phyloP scores from a whole-genome alignment of 2,797 vertebrate genomes.

The Rhinophrynus dorsalis region DNA sequence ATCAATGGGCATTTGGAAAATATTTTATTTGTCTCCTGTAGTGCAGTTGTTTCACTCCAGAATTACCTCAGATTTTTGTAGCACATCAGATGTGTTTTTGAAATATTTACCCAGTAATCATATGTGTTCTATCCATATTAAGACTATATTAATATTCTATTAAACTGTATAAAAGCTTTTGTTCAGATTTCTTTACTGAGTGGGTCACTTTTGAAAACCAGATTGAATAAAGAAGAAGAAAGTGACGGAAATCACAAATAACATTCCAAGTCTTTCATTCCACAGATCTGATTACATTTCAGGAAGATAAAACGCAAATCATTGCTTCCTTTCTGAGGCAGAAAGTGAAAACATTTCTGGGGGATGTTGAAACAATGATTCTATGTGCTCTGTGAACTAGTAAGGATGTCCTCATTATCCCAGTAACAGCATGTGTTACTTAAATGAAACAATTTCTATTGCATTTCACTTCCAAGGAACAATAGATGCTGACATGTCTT shows the following conservation, averaged over 20 bases:
- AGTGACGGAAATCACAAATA: background rate
- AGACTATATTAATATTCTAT: background rate
- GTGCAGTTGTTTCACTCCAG: too few species aligned
- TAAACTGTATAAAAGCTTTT: background rate
- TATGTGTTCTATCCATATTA: too few species aligned
- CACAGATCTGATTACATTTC: constrained; percentile 26
- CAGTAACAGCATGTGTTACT: constrained; percentile 16
- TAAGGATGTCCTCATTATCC: constrained; percentile 40
- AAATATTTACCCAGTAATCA: background rate
- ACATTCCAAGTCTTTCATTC: background rate
- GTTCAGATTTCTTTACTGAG: background rate
- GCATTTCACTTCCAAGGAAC: constrained; percentile 26
- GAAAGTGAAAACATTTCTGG: constrained; percentile 24
- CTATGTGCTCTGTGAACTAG: constrained; percentile 22
- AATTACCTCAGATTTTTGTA: too few species aligned
- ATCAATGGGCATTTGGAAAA: too few species aligned
- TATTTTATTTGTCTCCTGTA: too few species aligned
- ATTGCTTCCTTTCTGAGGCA: constrained; percentile 24
- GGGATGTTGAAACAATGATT: constrained; percentile 16
- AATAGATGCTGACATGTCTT: constrained; percentile 30
- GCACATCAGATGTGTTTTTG: background rate
- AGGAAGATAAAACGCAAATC: constrained; percentile 12
- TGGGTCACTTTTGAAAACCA: background rate
- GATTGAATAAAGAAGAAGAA: background rate
- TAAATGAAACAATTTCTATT: constrained; percentile 26